Percentiles rank a stretch among this genome's conserved stretches.
Conservation (phyloP, 1,140 invertebrate genomes). For the Lasioglossum baleicum region DNA sequence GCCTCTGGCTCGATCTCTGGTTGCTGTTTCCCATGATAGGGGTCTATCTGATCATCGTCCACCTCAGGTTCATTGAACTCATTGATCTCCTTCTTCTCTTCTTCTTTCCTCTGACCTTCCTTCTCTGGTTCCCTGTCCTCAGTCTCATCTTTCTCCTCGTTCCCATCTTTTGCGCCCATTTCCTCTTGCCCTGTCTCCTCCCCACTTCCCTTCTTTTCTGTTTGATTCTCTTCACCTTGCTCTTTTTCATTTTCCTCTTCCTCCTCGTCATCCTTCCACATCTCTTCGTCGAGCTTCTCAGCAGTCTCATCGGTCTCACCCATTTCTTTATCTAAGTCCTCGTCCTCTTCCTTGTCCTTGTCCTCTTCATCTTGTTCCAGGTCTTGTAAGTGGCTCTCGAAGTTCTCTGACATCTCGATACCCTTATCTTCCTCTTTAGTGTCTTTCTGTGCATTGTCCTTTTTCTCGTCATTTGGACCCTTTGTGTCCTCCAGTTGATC, state of each 20-base stretch:
- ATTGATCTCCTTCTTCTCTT: constrained; percentile 86
- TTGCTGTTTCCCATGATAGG: constrained; percentile 89
- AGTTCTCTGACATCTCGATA: constrained; percentile 96
- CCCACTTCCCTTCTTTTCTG: constrained; percentile 80
- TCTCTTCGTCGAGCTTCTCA: constrained; percentile 90
- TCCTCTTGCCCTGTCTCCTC: constrained; percentile 82
- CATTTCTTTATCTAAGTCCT: constrained; percentile 96
- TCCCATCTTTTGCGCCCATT: constrained; percentile 82
- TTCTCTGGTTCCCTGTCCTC: constrained; percentile 72
- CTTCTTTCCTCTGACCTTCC: constrained; percentile 76
- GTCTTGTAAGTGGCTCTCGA: constrained; percentile 92
- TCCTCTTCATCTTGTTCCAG: constrained; percentile 86
- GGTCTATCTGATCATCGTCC: constrained; percentile 92
- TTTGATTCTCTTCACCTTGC: constrained; percentile 82
- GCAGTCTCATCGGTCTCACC: constrained; percentile 92
- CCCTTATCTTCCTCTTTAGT: constrained; percentile 96
- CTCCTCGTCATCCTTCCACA: constrained; percentile 94
- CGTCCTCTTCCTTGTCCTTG: constrained; percentile 84
- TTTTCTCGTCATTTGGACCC: constrained; percentile 85
- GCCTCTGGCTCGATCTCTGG: constrained; percentile 89
- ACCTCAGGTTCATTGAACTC: constrained; percentile 88
- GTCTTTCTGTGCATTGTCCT: constrained; percentile 88
- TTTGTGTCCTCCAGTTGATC: constrained; percentile 96
- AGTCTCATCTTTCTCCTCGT: constrained; percentile 85
- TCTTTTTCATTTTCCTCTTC: constrained; percentile 83